phyloP scores from a whole-genome alignment of 2,888 invertebrate genomes.

The Himalopsyche anomala region DNA sequence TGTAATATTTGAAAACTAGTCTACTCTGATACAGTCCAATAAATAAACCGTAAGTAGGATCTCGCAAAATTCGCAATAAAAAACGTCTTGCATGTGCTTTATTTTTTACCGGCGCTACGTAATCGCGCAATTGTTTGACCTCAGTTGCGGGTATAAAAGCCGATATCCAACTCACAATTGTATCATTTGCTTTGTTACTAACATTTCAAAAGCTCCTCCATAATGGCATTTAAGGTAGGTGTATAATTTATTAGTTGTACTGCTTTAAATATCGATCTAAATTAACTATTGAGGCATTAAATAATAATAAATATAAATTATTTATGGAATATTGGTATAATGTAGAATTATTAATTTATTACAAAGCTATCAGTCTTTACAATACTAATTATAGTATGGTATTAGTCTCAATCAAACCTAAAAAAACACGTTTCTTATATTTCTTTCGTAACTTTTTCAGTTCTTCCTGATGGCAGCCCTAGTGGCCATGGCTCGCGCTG shows the following conservation, averaged over 20 bases:
- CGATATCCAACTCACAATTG: neutral
- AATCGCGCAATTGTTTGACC: neutral
- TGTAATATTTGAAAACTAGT: neutral
- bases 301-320: too few relatives aligned
- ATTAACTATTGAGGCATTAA: too few relatives aligned
- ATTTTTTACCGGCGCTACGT: neutral
- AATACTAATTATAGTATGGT: too few relatives aligned
- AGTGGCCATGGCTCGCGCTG: conserved; percentile 70
- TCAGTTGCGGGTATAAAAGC: conserved; percentile 48
- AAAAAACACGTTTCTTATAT: neutral
- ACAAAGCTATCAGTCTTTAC: neutral
- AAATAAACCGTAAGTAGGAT: conserved; percentile 34
- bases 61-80: neutral
- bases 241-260: neutral
- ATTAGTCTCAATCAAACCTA: too few relatives aligned
- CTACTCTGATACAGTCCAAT: neutral
- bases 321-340: too few relatives aligned
- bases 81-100: conserved; percentile 2
- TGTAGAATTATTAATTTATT: neutral
- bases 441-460: conserved; percentile 67
- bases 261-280: neutral
- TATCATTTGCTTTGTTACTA: conserved; percentile 60
- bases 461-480: conserved; percentile 72
- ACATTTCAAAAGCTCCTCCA: conserved; percentile 28
- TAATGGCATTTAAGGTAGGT: conserved; percentile 64